A percentile compares a stretch with the other conserved stretches of the same genome.
Evolutionary conservation across 1,140 invertebrate species (phyloP).

Genomic region (Phthorimaea operculella): DNA sequence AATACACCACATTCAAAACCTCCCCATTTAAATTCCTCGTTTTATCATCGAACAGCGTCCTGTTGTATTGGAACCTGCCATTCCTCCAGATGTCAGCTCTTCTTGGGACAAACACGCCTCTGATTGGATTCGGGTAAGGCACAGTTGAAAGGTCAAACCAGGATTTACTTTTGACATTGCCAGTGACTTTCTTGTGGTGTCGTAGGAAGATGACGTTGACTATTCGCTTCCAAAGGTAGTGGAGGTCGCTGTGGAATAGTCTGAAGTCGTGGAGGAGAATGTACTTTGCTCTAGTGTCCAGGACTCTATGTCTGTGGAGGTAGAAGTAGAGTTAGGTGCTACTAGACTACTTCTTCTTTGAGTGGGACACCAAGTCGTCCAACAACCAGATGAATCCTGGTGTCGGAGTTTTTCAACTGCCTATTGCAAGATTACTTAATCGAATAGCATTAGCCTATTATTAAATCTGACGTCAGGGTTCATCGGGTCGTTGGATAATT

Average conservation of each 20-base stretch:
- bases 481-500: too few species aligned
- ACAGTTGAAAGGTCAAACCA: slow-evolving; percentile 78
- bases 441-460: too few species aligned
- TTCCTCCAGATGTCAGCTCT: slow-evolving; percentile 74
- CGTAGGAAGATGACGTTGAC: slow-evolving; percentile 80
- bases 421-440: too few species aligned
- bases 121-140: slow-evolving; percentile 73
- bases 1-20: slow-evolving; percentile 71
- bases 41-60: slow-evolving; percentile 70
- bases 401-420: too few species aligned
- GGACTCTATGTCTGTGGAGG: slow-evolving; percentile 70
- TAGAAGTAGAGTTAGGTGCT: too few species aligned
- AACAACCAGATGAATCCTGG: too few species aligned
- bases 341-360: too few species aligned
- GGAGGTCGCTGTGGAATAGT: slow-evolving; percentile 72
- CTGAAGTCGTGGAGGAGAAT: slow-evolving; percentile 75
- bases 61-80: slow-evolving; percentile 69
- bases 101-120: slow-evolving; percentile 64
- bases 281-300: slow-evolving; percentile 77
- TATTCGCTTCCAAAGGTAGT: slow-evolving; percentile 81
- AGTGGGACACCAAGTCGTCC: too few species aligned
- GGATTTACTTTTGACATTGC: slow-evolving; percentile 41
- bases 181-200: slow-evolving; percentile 55
- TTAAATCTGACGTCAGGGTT: too few species aligned
- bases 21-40: slow-evolving; percentile 69